Base-by-base conservation (phyloP, 1,140 invertebrate species). In the Drosophila azteca region DNA sequence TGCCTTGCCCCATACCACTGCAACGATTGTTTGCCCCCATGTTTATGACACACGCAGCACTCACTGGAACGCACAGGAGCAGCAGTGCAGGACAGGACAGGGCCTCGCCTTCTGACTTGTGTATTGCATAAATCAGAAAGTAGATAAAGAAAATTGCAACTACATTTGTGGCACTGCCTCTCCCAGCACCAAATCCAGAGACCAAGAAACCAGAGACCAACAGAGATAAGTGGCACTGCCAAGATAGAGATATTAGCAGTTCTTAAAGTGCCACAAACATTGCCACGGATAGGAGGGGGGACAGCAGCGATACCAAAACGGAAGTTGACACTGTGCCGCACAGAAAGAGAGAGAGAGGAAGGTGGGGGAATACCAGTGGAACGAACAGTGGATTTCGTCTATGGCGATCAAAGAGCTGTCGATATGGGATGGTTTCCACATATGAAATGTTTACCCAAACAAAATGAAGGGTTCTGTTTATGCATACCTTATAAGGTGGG, bases 111-210 rank as follows among this genome's bases (percentile, higher is more conserved):
- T 68, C 41, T 66, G 44, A 50, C 26, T 22, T 41, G 11, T 64
- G 24, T n/a, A 39, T 22, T 55, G 72, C 73, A 81, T 81, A 81
- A 81, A 81, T 81, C 78, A 81, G 73, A 68, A 53, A 48, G 68
- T 57, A 79, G 76, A 79, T 79, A 79, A 79, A 69, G 77, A 79
- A 74, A 79, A 79, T 79, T 73, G 77, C 77, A 79, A 79, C 62
- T 67, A 67, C 50, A 68, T 66, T 68, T 68, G 9, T 68, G 26
- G 29, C 8, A 52, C 15, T 20, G 8, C 9, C 29, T 6, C 29
- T 35, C 11, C 9, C 46, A 26, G 45, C 64, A 26, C n/a, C 62
- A 43, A 54, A 54, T 29, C 22, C 49, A 43, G 29, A 8, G 43
- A 29, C 62, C 35, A 39, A 11, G 5, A 11, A 9, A 35, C 31